Conservation (phyloP, 2,888 invertebrate species). For the Parasteatoda lunata region DNA sequence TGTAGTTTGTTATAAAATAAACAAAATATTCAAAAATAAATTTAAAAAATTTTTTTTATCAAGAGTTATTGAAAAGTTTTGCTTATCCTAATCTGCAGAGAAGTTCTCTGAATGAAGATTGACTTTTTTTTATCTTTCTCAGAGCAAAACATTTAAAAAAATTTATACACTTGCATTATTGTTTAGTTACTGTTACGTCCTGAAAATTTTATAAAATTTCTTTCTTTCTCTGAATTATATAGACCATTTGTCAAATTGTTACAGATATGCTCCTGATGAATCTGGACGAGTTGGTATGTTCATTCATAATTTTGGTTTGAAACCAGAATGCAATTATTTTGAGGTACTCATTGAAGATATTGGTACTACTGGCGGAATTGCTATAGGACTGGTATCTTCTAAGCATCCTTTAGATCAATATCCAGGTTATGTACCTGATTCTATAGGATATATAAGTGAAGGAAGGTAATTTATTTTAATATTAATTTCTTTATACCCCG, state of each 20-base stretch:
- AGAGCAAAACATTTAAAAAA: too few species aligned
- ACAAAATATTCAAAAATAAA: too few species aligned
- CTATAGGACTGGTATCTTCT: conserved; percentile 74
- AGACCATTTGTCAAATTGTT: conserved; percentile 36
- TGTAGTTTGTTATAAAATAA: too few species aligned
- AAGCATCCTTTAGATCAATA: conserved; percentile 75
- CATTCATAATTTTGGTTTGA: conserved; percentile 73
- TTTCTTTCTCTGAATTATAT: too few species aligned
- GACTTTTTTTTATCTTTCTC: too few species aligned
- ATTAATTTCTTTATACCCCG: background rate
- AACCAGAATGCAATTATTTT: conserved; percentile 74
- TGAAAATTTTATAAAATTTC: too few species aligned
- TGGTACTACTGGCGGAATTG: conserved; percentile 73
- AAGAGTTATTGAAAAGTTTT: too few species aligned
- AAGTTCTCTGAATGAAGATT: too few species aligned
- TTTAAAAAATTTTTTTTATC: too few species aligned
- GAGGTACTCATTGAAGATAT: conserved; percentile 74
- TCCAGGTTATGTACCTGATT: conserved; percentile 75
- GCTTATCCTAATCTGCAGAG: too few species aligned
- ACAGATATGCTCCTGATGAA: conserved; percentile 74
- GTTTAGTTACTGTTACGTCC: too few species aligned
- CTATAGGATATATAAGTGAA: conserved; percentile 76
- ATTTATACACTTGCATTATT: too few species aligned
- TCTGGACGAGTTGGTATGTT: conserved; percentile 74
- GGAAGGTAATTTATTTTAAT: conserved; percentile 73